Base-by-base conservation (phyloP, 2,113 vertebrate genomes). In the Suncus etruscus region DNA sequence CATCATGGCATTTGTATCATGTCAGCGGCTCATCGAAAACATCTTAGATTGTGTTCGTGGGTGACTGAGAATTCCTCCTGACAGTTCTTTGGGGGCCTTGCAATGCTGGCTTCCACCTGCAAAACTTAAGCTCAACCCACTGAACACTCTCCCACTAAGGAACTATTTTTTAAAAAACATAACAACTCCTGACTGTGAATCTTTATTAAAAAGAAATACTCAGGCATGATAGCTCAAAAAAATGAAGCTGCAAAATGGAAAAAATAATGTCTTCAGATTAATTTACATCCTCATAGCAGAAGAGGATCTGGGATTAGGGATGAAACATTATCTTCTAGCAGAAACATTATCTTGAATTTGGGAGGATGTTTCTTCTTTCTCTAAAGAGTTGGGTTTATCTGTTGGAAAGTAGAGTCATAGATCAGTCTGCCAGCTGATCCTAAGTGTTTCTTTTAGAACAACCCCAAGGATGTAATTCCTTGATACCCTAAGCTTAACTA, bases 191-290 rank as follows among this genome's bases (percentile, higher is more conserved):
- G 39, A 39, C 22, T 61, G 58, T 3, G 58, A 61, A 61, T 61
- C 58, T 61, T 61, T 3, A 61, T 16, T 61, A 61, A 61, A 54
- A 61, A 61, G 58, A 61, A 61, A 61, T 61, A 16, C 18, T 22
- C 16, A 20, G 16, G 4, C 9, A 20, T 79, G 90, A 65, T 48
- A 58, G 61, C n/a, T 54, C 47, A 47, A 27, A 77, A 77, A 65
- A 68, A 73, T 69, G 81, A 80, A 77, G 39, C 6, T 91, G 10
- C 18, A 78, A 70, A 24, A 75, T 10, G 74, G 76, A 75, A 79
- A 66, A 73, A 83, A 50, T 39, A 27, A 22, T 63, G 66, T 72
- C 8, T 29, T 91, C 72, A 51, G 47, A 51, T 83, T 79, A 75
- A 90, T 27, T 2, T 10, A 74, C 54, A 24, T 65, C 18, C 1